Conservation (phyloP, 2,113 vertebrate genomes). For the Ailurus styani region DNA sequence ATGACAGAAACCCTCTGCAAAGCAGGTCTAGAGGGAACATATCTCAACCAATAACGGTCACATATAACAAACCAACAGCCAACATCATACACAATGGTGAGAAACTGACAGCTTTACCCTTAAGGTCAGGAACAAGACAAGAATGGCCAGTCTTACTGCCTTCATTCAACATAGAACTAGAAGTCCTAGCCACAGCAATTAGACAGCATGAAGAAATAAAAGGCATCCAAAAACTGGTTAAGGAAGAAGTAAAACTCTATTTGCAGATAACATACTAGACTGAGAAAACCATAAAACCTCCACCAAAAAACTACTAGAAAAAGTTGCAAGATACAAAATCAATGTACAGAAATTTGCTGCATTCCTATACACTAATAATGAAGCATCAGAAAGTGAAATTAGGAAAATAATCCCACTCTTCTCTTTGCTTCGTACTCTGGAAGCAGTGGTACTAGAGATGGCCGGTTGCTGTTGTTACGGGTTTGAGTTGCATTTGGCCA, state of each 20-base stretch:
- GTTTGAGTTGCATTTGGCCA: slow-evolving; percentile 52
- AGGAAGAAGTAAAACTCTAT: neutral
- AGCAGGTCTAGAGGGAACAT: neutral
- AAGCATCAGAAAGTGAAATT: neutral
- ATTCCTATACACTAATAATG: neutral
- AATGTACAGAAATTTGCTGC: neutral
- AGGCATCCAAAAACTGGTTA: neutral
- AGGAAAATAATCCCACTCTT: neutral
- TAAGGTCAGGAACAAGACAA: neutral
- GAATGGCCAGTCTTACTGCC: neutral
- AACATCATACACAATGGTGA: neutral
- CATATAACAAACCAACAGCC: neutral
- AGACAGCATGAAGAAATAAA: neutral
- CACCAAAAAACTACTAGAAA: neutral
- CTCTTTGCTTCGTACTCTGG: neutral
- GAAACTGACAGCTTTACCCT: neutral
- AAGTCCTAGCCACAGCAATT: neutral
- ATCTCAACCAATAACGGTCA: neutral
- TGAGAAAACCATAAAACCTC: neutral
- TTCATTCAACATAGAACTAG: neutral
- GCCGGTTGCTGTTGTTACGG: slow-evolving; percentile 18
- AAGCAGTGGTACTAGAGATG: neutral
- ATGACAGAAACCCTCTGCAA: neutral
- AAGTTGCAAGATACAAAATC: neutral
- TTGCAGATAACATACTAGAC: neutral